Percentiles rank a stretch among this genome's conserved stretches.
Conservation (phyloP, 2,888 invertebrate genomes). For the Tipula vernalis region DNA sequence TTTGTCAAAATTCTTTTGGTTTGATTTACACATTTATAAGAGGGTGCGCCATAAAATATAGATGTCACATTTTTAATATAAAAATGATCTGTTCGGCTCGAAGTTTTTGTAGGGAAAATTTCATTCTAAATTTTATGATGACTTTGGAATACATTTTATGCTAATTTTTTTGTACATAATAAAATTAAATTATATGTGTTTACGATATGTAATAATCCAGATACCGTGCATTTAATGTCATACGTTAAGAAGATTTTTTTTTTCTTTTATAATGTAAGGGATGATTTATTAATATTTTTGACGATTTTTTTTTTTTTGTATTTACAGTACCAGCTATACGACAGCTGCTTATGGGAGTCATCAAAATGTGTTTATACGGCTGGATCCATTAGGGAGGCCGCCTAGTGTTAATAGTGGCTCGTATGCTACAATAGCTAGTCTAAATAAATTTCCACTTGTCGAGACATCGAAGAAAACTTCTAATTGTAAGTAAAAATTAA, state of each 20-base stretch:
- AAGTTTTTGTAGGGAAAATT: neutral
- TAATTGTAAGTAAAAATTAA: neutral
- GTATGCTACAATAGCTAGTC: constrained; percentile 71
- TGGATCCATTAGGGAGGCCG: constrained; percentile 58
- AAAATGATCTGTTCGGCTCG: neutral
- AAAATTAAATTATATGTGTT: neutral
- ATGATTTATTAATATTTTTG: neutral
- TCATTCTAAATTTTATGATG: neutral
- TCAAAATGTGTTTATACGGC: constrained; percentile 62
- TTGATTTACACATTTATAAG: neutral
- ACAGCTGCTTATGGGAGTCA: constrained; percentile 63
- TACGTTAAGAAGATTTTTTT: too few species aligned
- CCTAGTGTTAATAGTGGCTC: constrained; percentile 66
- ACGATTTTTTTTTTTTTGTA: constrained; percentile 7
- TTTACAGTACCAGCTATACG: constrained; percentile 59
- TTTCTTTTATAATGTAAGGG: neutral
- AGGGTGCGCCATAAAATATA: neutral
- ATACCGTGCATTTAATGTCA: too few species aligned
- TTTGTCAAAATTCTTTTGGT: neutral
- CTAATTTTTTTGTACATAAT: neutral
- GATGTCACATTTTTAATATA: neutral
- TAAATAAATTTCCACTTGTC: constrained; percentile 56
- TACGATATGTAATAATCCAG: neutral
- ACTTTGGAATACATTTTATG: neutral
- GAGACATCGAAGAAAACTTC: constrained; percentile 19